Evolutionary conservation across 2,113 vertebrate species (phyloP).

Genomic region (Syrrhaptes paradoxus): DNA sequence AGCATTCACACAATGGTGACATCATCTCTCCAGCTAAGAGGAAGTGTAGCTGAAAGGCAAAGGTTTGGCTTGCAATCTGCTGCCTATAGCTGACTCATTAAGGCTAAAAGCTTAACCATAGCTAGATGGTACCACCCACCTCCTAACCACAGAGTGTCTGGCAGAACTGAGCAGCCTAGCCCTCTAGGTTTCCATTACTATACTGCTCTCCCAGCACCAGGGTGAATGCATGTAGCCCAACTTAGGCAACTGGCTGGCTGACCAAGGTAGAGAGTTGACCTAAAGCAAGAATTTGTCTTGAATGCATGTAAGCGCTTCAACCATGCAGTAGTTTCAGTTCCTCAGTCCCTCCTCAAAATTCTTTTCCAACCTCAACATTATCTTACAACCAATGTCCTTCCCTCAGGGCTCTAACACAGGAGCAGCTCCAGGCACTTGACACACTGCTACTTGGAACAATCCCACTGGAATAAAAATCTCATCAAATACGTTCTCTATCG

Average conservation of each 20-base stretch:
- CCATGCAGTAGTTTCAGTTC: neutral
- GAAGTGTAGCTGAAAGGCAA: conserved; percentile 68
- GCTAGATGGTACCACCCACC: conserved; percentile 16
- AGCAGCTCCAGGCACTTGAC: neutral
- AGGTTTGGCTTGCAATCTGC: conserved; percentile 40
- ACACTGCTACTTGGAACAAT: neutral
- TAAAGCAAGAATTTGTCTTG: neutral
- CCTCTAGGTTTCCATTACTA: neutral
- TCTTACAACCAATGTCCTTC: neutral
- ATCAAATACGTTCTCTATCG: neutral
- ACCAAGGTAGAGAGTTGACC: neutral
- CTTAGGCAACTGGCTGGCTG: neutral
- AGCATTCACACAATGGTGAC: conserved; percentile 69
- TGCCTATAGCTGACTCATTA: conserved; percentile 70
- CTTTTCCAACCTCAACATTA: neutral
- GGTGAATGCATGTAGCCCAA: neutral
- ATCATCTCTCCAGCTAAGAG: conserved; percentile 73
- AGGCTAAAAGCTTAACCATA: conserved; percentile 13
- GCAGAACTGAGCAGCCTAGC: neutral
- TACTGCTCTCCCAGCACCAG: neutral
- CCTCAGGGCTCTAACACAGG: neutral
- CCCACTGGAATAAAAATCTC: neutral
- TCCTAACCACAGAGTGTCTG: neutral
- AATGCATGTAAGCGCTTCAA: neutral
- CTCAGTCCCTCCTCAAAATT: neutral